Evolutionary conservation across 2,888 invertebrate species (phyloP), one percentile per base, ranked within the genome.

Genomic region (Nipponacmea schrenckii): DNA sequence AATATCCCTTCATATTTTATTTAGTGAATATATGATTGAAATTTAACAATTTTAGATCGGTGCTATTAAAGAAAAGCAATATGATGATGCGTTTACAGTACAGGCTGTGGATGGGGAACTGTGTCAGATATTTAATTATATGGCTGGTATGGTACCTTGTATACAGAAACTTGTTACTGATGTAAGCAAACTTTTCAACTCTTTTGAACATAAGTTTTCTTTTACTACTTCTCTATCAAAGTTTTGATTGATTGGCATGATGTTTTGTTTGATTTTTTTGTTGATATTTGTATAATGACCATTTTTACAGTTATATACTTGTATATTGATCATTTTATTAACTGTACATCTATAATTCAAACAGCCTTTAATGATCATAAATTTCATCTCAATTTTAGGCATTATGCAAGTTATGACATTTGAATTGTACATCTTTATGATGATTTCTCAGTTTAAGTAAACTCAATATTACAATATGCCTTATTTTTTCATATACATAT

Each of bases 21-120:
- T 56, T 56, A 7, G 24, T 56, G 20, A 20, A 27, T 20, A 10
- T 44, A 39, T 39, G 1, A 39, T 39, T 39, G 39, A 39, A 39
- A 5, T 8, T 65, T 45, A 20, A 24, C 20, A 56, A 20, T 27
- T 76, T 17, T 76, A 88, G 86, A 80, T 88, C 27, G 78, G 77
- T 17, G 82, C 83, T 2, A 81, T 84, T 12, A 77, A 81, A n/a
- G 87, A 87, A 77, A 88, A 86, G 80, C 85, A 85, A 77, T 88
- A 88, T 74, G 87, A 88, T 74, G 88, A 88, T 77, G 88, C 88
- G 20, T 88, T 88, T 80, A 87, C 87, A 1, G 72, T 88, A 50
- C 88, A 88, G 71, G 72, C 76, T 15, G 87, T 88, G 20, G 83
- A 82, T 1, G 71, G 74, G 8, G 79, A 81, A 12, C 73, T 83